Conservation (phyloP, 2,888 invertebrate species). For the Philereme vetulata region DNA sequence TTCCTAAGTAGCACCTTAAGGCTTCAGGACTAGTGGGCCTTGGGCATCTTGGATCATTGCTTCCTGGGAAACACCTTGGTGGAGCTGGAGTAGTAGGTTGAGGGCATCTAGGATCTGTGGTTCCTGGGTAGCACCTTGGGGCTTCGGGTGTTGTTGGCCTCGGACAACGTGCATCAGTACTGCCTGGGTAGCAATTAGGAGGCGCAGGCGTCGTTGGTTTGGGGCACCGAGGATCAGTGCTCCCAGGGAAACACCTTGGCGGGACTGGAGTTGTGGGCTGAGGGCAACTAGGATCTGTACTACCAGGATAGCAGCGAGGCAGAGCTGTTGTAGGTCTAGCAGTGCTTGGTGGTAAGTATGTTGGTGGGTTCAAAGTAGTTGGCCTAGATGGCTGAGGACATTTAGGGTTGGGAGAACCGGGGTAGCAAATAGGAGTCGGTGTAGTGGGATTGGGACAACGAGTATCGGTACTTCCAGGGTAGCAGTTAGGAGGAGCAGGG, state of each 20-base stretch:
- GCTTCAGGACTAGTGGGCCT: slow-evolving; percentile 43
- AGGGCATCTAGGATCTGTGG: slow-evolving; percentile 52
- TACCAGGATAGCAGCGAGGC: slow-evolving; percentile 43
- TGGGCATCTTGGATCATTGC: slow-evolving; percentile 43
- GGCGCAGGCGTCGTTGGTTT: slow-evolving; percentile 41
- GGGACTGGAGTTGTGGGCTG: slow-evolving; percentile 44
- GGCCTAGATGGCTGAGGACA: slow-evolving; percentile 55
- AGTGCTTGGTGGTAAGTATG: slow-evolving; percentile 47
- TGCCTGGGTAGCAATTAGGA: slow-evolving; percentile 33
- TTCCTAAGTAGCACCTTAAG: slow-evolving; percentile 45
- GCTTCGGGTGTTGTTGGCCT: slow-evolving; percentile 41
- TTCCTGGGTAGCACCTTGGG: slow-evolving; percentile 46
- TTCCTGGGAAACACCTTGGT: slow-evolving; percentile 45
- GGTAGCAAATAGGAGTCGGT: slow-evolving; percentile 41
- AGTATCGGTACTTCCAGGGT: slow-evolving; percentile 37
- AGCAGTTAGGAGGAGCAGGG: slow-evolving; percentile 47
- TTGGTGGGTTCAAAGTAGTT: slow-evolving; percentile 50
- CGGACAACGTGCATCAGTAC: slow-evolving; percentile 35
- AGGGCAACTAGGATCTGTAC: slow-evolving; percentile 35
- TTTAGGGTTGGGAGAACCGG: slow-evolving; percentile 42
- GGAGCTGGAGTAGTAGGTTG: slow-evolving; percentile 41
- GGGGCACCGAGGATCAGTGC: slow-evolving; percentile 60
- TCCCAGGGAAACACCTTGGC: slow-evolving; percentile 50
- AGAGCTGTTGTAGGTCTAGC: slow-evolving; percentile 18
- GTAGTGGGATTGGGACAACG: slow-evolving; percentile 27